Evolutionary conservation across 1,140 invertebrate genomes (phyloP).

Genomic region (Yoshiicerus persimilis): DNA sequence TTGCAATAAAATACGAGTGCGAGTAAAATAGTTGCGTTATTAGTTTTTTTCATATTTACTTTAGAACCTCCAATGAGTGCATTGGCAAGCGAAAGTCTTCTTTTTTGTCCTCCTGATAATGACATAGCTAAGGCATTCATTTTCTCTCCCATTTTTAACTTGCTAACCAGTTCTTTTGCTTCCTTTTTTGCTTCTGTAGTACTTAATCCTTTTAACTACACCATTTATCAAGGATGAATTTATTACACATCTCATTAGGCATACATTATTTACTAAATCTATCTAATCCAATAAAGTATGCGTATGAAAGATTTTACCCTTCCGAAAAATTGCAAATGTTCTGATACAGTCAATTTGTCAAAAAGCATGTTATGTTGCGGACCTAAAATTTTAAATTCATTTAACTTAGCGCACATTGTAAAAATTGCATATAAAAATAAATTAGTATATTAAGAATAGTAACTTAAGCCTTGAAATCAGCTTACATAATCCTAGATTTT

Average conservation of each 20-base stretch:
- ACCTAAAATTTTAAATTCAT: no score
- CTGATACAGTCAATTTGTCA: conserved; percentile 80
- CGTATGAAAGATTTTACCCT: conserved; percentile 63
- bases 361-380: conserved; percentile 95
- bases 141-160: conserved; percentile 59
- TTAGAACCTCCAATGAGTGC: conserved; percentile 58
- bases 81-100: conserved; percentile 60
- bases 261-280: background rate
- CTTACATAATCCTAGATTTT: conserved; percentile 81
- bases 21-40: background rate
- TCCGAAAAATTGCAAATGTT: conserved; percentile 87
- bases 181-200: conserved; percentile 52
- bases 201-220: conserved; percentile 57
- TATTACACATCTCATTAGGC: background rate
- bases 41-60: conserved; percentile 40
- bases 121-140: conserved; percentile 53
- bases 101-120: conserved; percentile 62
- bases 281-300: no score
- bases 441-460: no score
- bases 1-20: no score
- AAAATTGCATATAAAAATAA: no score
- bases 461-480: no score
- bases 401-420: no score
- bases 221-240: background rate
- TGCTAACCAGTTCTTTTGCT: conserved; percentile 51